These are phyloP conservation scores for Stenurella melanura DNA, from an alignment of 2,888 invertebrate genomes.

Conservation along the genomic window DNA sequence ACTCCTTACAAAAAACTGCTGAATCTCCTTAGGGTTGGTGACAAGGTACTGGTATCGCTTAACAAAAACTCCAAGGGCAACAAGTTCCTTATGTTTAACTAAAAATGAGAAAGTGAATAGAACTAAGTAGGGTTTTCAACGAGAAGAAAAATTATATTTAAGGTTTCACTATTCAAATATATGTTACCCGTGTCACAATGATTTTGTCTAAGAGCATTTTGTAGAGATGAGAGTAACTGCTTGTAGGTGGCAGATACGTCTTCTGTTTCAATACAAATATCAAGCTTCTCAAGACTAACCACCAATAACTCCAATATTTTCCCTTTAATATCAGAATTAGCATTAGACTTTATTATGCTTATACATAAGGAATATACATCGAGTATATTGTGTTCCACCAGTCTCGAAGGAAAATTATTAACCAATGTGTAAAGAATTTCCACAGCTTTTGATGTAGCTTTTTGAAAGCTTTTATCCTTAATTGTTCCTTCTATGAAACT, in stretches of 20 bases:
- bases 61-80: slow-evolving; percentile 63
- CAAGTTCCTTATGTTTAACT: slow-evolving; percentile 65
- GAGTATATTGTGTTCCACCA: slow-evolving; percentile 61
- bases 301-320: slow-evolving; percentile 62
- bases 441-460: slow-evolving; percentile 59
- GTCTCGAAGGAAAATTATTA: slow-evolving; percentile 64
- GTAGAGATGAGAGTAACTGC: slow-evolving; percentile 51
- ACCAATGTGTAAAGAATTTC: slow-evolving; percentile 66
- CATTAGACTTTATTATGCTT: slow-evolving; percentile 58
- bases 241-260: slow-evolving; percentile 50
- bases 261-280: slow-evolving; percentile 55
- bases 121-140: too few relatives aligned
- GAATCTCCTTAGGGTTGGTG: slow-evolving; percentile 55
- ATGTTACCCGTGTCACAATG: slow-evolving; percentile 61
- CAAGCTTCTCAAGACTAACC: slow-evolving; percentile 62
- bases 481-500: slow-evolving; percentile 59
- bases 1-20: slow-evolving; percentile 55
- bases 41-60: slow-evolving; percentile 63
- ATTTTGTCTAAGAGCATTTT: slow-evolving; percentile 51
- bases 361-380: slow-evolving; percentile 62
- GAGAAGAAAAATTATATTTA: too few relatives aligned
- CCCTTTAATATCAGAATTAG: slow-evolving; percentile 61
- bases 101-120: slow-evolving; percentile 49
- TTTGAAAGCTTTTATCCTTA: slow-evolving; percentile 58
- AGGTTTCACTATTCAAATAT: too few relatives aligned